Conservation (phyloP, 2,113 vertebrate genomes). For the Seriola rivoliana region DNA sequence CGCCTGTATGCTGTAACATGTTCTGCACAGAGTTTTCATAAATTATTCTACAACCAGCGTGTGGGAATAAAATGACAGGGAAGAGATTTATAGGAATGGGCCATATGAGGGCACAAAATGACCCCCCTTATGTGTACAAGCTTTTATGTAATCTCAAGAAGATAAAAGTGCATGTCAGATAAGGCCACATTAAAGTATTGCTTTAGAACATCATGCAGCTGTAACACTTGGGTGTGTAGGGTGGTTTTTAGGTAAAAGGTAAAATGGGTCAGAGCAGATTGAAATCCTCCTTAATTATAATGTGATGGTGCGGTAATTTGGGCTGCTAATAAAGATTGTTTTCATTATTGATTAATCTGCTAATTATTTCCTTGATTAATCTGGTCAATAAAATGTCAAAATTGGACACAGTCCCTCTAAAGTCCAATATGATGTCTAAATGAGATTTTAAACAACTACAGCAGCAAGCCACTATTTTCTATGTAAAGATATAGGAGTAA, state of each 20-base stretch:
- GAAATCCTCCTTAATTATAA: neutral
- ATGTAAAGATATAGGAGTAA: too few species aligned
- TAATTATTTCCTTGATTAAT: neutral
- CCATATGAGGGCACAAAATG: too few species aligned
- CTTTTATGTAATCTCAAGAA: too few species aligned
- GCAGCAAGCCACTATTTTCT: too few species aligned
- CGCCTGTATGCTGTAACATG: constrained; percentile 19
- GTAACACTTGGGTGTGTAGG: neutral
- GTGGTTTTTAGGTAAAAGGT: neutral
- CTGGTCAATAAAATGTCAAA: neutral
- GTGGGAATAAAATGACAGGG: constrained; percentile 37
- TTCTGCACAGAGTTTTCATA: constrained; percentile 49
- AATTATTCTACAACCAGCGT: constrained; percentile 72
- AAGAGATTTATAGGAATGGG: constrained; percentile 5
- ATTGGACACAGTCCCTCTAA: neutral
- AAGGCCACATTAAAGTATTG: too few species aligned
- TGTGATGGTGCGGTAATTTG: neutral
- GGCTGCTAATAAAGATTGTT: neutral
- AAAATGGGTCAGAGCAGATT: neutral
- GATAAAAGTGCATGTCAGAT: neutral
- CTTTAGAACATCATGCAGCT: neutral
- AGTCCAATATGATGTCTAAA: neutral
- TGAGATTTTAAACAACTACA: too few species aligned
- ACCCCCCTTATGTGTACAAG: too few species aligned
- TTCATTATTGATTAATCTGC: neutral